These are phyloP conservation scores for Atractosteus spatula DNA, from an alignment of 2,113 vertebrate genomes.

Conservation along the genomic window DNA sequence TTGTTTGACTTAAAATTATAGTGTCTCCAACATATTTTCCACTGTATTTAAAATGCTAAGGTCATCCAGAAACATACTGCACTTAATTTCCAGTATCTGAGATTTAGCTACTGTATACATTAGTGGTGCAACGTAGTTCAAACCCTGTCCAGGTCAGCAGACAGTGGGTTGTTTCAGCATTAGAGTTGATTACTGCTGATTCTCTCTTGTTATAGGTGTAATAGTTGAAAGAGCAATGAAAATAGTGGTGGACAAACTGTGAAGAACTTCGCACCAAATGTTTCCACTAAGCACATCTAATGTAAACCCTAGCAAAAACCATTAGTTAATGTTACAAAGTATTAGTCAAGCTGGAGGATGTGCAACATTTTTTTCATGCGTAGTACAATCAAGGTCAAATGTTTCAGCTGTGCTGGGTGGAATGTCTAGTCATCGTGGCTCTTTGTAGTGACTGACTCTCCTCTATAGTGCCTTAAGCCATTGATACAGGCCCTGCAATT, in stretches of 20 bases:
- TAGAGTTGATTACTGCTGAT: too few relatives aligned
- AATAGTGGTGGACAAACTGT: background rate
- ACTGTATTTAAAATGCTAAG: slow-evolving; percentile 10
- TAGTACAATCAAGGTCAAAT: too few relatives aligned
- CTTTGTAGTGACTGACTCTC: too few relatives aligned
- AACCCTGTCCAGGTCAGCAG: background rate
- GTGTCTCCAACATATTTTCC: slow-evolving; percentile 18
- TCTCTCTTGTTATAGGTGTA: too few relatives aligned
- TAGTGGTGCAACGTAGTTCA: too few relatives aligned
- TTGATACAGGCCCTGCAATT: too few relatives aligned
- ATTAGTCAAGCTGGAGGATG: background rate
- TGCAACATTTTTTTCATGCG: too few relatives aligned
- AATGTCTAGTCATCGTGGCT: too few relatives aligned
- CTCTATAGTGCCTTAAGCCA: too few relatives aligned
- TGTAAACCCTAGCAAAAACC: background rate
- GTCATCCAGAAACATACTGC: background rate
- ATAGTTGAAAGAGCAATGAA: background rate
- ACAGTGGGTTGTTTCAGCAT: too few relatives aligned
- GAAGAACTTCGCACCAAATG: background rate
- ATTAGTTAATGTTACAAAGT: background rate
- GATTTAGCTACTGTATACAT: too few relatives aligned
- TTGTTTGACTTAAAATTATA: slow-evolving; percentile 58
- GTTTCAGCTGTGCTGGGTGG: too few relatives aligned
- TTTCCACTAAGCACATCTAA: background rate
- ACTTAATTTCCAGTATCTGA: background rate